Evolutionary conservation across 2,888 invertebrate genomes (phyloP), one percentile per base, ranked within the genome.

Genomic region (Drosophila dives): DNA sequence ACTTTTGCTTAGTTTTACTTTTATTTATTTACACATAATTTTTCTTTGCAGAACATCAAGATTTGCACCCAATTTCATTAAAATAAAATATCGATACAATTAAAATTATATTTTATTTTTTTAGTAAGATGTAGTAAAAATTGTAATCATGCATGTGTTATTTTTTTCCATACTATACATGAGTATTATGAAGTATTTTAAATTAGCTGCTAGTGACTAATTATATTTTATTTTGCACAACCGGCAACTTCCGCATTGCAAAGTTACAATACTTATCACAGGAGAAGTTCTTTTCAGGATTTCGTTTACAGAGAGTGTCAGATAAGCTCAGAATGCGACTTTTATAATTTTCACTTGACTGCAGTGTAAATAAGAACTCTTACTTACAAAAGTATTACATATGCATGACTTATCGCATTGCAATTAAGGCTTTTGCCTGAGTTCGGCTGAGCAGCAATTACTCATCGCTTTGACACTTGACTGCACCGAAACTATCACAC

Each of bases 391-490:
- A 26, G 36, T 23, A 40, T 38, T 48, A 48, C 58, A 64, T 61
- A 58, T 51, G 51, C 26, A n/a, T 65, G 40, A 20, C 64, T 87
- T 84, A 83, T 87, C 83, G 60, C 55, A 53, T 15, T 53, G 76
- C 75, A 78, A 73, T 87, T 85, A 81, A 66, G 82, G 66, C 68
- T 77, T 63, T 54, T 56, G 61, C 53, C 45, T 48, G 40, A 50
- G 60, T 48, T 50, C 68, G 69, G 84, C 67, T 72, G 74, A 59
- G 45, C 45, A 29, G 64, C 69, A 85, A 82, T 88, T 85, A 87
- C 67, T 76, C 88, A 87, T 80, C 62, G 55, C 62, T 20, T 66
- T 81, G 81, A 81, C 79, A 81, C 66, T 67, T 64, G 77, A 64
- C 62, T 66, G 72, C 55, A 48, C 40, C 40, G 49, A 50, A 70